Evolutionary conservation across 2,797 vertebrate genomes (phyloP).

Genomic region (Pelobates cultripes): DNA sequence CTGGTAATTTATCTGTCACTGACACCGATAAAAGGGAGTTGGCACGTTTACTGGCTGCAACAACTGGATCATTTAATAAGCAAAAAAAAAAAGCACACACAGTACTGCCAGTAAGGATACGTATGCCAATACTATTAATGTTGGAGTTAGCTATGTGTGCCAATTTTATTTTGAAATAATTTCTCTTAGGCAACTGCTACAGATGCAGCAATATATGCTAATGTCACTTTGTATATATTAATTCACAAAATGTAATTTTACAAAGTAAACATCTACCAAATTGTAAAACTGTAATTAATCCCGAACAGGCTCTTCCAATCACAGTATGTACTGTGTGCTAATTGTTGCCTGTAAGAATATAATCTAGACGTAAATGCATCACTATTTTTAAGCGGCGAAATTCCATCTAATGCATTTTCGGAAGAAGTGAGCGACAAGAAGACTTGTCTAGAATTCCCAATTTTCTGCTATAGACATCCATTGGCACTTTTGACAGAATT

Average conservation of each 20-base stretch:
- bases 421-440: too few species aligned
- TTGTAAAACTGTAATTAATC: neutral
- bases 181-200: conserved; percentile 14
- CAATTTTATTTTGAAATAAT: conserved; percentile 41
- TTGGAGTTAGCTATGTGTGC: conserved; percentile 9
- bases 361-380: neutral
- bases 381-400: neutral
- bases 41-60: conserved; percentile 33
- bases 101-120: conserved; percentile 23
- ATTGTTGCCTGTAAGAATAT: neutral
- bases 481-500: too few species aligned
- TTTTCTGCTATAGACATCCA: too few species aligned
- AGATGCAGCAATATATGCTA: neutral
- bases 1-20: conserved; percentile 42
- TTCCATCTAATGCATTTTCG: too few species aligned
- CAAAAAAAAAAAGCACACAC: conserved; percentile 29
- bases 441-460: too few species aligned
- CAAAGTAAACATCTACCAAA: conserved; percentile 10
- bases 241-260: neutral
- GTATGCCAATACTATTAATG: conserved; percentile 33
- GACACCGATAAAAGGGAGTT: conserved; percentile 28
- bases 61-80: conserved; percentile 36
- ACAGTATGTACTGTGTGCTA: conserved; percentile 19
- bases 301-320: neutral
- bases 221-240: neutral